Evolutionary conservation across 1,140 invertebrate species (phyloP).

Genomic region (Archivesica marissinica): DNA sequence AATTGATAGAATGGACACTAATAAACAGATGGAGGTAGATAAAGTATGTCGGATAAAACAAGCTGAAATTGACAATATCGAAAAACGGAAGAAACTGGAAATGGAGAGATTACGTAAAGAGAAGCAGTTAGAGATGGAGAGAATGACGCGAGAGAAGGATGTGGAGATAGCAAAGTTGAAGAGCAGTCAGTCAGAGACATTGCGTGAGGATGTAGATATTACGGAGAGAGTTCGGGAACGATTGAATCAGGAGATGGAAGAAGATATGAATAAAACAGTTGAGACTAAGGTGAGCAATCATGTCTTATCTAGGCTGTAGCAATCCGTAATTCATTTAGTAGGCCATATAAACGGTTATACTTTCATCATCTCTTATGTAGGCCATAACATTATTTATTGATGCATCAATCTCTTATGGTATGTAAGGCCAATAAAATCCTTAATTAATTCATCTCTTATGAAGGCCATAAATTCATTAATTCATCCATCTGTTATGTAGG

Average conservation of each 20-base stretch:
- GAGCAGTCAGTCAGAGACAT: background rate
- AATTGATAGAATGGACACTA: constrained; percentile 41
- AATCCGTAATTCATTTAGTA: no score
- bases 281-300: constrained; percentile 60
- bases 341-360: no score
- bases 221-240: constrained; percentile 40
- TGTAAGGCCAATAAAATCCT: no score
- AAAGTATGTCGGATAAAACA: constrained; percentile 44
- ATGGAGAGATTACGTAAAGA: constrained; percentile 58
- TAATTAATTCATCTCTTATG: no score
- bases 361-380: no score
- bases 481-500: no score
- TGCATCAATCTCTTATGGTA: no score
- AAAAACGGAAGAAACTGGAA: constrained; percentile 60
- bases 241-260: constrained; percentile 51
- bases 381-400: no score
- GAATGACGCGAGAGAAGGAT: constrained; percentile 26
- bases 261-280: constrained; percentile 61
- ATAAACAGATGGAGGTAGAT: constrained; percentile 45
- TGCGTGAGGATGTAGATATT: background rate
- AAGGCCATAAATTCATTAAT: no score
- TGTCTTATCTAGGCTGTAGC: background rate
- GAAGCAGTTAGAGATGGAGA: constrained; percentile 41
- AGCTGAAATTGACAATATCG: constrained; percentile 51
- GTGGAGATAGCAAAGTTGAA: constrained; percentile 37